A percentile compares a stretch with the other conserved stretches of the same genome.
Evolutionary conservation across 2,113 vertebrate species (phyloP).

Genomic region (Ictalurus punctatus): DNA sequence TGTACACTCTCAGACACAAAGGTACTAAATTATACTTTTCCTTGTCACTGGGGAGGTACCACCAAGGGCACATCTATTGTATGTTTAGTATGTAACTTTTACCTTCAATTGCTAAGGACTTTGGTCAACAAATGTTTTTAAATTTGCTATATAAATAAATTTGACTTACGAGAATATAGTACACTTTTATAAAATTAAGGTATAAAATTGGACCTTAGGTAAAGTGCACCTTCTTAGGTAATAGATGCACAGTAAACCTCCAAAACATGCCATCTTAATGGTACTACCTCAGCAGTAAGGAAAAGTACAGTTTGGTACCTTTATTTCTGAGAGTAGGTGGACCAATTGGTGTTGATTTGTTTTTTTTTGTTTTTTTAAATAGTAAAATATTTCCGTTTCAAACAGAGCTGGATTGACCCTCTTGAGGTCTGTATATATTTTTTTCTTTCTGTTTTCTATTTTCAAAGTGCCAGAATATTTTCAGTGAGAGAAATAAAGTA

Average conservation of each 20-base stretch:
- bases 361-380: not conserved
- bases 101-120: not conserved
- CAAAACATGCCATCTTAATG: not conserved
- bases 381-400: not conserved
- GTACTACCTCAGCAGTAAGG: not conserved
- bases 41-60: not conserved
- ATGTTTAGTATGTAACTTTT: not conserved
- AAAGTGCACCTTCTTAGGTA: not conserved
- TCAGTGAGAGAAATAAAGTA: not conserved
- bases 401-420: not conserved
- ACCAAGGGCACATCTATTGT: not conserved
- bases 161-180: not conserved
- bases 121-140: not conserved
- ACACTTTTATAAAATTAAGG: not conserved
- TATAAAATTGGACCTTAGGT: not conserved
- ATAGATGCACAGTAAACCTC: not conserved
- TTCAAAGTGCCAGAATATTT: not conserved
- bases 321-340: not conserved
- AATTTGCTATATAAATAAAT: not conserved
- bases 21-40: not conserved
- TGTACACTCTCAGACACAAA: not conserved
- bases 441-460: not conserved
- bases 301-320: not conserved
- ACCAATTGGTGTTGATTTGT: not conserved
- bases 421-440: not conserved